Conservation (phyloP, 2,888 invertebrate species). For the Leucoma salicis region DNA sequence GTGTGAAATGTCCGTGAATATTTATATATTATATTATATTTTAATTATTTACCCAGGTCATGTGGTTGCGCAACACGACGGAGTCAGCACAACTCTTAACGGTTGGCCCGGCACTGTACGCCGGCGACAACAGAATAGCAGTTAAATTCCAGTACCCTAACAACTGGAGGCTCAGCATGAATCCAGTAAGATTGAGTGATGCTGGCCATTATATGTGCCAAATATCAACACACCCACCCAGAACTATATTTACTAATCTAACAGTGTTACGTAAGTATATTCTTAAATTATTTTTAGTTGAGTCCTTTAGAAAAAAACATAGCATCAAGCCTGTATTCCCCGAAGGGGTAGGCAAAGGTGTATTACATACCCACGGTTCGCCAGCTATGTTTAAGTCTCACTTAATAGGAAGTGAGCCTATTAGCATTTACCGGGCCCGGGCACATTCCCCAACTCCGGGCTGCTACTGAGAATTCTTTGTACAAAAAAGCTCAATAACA, state of each 20-base stretch:
- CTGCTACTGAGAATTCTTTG: too few species aligned
- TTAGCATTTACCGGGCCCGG: too few species aligned
- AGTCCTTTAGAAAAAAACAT: too few species aligned
- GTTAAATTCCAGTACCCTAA: constrained; percentile 87
- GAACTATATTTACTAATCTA: constrained; percentile 88
- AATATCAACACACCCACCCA: constrained; percentile 90
- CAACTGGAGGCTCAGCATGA: constrained; percentile 87
- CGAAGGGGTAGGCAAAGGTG: too few species aligned
- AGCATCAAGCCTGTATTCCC: too few species aligned
- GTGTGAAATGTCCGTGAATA: too few species aligned
- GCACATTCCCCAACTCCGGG: too few species aligned
- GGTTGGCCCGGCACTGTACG: constrained; percentile 84
- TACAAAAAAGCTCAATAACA: too few species aligned
- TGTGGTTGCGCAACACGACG: constrained; percentile 85
- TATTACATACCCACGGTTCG: too few species aligned
- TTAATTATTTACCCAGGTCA: constrained; percentile 81
- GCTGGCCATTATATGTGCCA: constrained; percentile 90
- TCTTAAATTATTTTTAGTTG: neutral
- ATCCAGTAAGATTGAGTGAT: constrained; percentile 86
- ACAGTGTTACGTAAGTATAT: constrained; percentile 86
- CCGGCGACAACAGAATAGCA: constrained; percentile 84
- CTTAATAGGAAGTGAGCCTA: too few species aligned
- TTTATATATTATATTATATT: too few species aligned
- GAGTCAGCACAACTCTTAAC: constrained; percentile 85
- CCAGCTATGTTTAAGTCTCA: too few species aligned